phyloP scores from a whole-genome alignment of 23 tunicate species.

The Diplosoma virens region DNA sequence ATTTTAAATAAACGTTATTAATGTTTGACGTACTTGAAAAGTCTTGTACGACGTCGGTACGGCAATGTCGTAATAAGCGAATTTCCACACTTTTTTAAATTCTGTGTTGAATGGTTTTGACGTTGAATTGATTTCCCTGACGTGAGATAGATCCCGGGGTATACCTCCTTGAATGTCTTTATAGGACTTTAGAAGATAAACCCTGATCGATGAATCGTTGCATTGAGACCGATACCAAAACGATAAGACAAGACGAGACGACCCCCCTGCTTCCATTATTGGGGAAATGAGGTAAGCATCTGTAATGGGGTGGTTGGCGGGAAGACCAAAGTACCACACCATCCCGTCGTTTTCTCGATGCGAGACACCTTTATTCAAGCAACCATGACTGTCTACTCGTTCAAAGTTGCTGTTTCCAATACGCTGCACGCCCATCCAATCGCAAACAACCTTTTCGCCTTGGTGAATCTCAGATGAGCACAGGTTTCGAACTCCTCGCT shows the following conservation, averaged over 20 bases:
- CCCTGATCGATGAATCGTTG: constrained; percentile 9
- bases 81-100: constrained; percentile 39
- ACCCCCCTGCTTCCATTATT: constrained; percentile 31
- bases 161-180: not conserved
- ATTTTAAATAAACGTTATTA: too few species aligned
- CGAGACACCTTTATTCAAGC: constrained; percentile 27
- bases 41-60: constrained; percentile 23
- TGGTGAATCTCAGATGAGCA: constrained; percentile 33
- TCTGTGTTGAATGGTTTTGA: not conserved
- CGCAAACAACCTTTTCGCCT: constrained; percentile 7
- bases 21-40: constrained; percentile 53
- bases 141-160: not conserved
- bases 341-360: not conserved
- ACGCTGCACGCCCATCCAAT: constrained; percentile 33
- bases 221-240: constrained; percentile 35
- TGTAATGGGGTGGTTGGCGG: not conserved
- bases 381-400: constrained; percentile 7
- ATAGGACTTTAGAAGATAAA: constrained; percentile 1
- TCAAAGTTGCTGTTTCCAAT: constrained; percentile 4
- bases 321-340: constrained; percentile 37
- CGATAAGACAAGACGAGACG: constrained; percentile 21
- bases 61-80: not conserved
- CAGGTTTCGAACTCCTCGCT: not conserved
- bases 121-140: not conserved
- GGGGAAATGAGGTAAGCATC: constrained; percentile 37